These are phyloP conservation scores for Mionectes olivaceus DNA, from an alignment of 2,797 vertebrate species.

Conservation along the genomic window DNA sequence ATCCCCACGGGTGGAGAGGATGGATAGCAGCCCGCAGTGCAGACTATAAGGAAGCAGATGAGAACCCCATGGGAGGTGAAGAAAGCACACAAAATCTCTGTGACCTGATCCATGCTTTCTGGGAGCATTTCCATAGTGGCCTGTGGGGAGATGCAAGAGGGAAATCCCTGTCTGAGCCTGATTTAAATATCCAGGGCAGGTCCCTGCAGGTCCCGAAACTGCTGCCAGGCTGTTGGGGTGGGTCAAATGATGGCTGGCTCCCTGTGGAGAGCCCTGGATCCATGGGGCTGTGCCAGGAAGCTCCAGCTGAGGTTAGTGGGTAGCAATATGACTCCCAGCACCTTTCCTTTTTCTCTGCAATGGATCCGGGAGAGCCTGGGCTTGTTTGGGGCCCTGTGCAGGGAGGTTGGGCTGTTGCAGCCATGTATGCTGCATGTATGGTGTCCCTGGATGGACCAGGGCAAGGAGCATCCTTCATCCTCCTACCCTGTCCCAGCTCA, in stretches of 20 bases:
- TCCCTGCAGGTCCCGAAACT: fast-evolving
- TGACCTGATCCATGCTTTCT: background rate
- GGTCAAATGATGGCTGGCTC: fast-evolving
- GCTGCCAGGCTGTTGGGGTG: background rate
- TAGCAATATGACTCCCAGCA: background rate
- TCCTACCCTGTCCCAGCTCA: background rate
- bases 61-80: background rate
- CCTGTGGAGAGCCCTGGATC: background rate
- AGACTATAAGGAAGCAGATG: background rate
- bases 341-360: background rate
- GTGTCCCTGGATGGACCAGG: background rate
- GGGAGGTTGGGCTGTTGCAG: background rate
- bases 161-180: background rate
- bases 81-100: background rate
- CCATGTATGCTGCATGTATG: background rate
- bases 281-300: fast-evolving
- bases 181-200: background rate
- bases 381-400: background rate
- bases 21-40: background rate
- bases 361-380: background rate
- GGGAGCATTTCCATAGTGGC: background rate
- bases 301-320: background rate
- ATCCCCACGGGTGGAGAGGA: fast-evolving
- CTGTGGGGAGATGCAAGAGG: background rate
- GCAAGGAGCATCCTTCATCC: background rate